phyloP scores from a whole-genome alignment of 2,888 invertebrate genomes.

The Drosophila longiperda region DNA sequence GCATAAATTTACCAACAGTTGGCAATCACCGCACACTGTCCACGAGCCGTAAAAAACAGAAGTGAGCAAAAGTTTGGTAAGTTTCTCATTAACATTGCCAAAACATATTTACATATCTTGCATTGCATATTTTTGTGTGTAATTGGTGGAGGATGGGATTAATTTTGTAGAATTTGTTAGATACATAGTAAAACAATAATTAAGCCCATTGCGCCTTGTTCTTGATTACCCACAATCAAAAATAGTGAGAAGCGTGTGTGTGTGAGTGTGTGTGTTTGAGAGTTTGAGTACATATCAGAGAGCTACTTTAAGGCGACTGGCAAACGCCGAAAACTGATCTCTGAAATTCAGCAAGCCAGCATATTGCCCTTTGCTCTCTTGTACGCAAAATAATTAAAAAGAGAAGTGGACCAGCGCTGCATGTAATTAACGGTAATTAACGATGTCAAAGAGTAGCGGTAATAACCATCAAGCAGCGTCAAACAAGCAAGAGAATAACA shows the following conservation, averaged over 20 bases:
- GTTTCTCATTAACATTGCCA: slow-evolving; percentile 15
- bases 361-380: slow-evolving; percentile 11
- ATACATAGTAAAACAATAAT: neutral
- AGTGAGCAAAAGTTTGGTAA: slow-evolving; percentile 25
- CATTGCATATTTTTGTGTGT: slow-evolving; percentile 22
- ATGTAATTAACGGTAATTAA: slow-evolving; percentile 70
- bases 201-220: neutral
- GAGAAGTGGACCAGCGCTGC: slow-evolving; percentile 52
- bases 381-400: slow-evolving; percentile 49
- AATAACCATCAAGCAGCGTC: slow-evolving; percentile 47
- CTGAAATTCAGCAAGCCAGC: slow-evolving; percentile 4
- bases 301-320: neutral
- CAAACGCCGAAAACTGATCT: neutral
- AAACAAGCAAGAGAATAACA: slow-evolving; percentile 8
- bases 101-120: slow-evolving; percentile 11
- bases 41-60: slow-evolving; percentile 4
- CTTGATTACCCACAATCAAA: neutral
- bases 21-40: slow-evolving; percentile 46
- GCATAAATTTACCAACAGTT: slow-evolving; percentile 67
- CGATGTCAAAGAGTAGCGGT: slow-evolving; percentile 64
- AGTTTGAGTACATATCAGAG: neutral
- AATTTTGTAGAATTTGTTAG: neutral
- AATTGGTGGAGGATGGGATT: no score
- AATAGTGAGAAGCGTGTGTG: neutral
- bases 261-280: no score